Evolutionary conservation across 1,140 invertebrate genomes (phyloP).

Genomic region (Agrypnia vestita): DNA sequence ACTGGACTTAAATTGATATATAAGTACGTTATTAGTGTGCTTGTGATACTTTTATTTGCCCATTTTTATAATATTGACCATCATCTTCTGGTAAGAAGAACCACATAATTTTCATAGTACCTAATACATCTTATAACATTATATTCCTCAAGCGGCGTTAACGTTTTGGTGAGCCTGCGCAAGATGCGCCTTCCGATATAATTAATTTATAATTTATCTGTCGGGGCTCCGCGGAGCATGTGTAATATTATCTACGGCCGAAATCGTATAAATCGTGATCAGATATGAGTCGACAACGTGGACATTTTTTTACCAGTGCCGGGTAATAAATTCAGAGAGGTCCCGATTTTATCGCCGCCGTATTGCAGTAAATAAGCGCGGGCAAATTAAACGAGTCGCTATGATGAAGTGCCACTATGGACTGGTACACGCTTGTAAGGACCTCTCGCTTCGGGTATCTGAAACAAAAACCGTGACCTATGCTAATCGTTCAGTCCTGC

Average conservation of each 20-base stretch:
- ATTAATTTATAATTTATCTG: conserved; percentile 7
- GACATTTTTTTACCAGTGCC: conserved; percentile 11
- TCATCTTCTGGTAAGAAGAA: too few relatives aligned
- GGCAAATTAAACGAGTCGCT: not conserved
- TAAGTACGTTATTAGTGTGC: too few relatives aligned
- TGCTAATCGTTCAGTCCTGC: too few relatives aligned
- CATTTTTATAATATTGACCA: too few relatives aligned
- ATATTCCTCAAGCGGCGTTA: too few relatives aligned
- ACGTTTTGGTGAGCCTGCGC: not conserved
- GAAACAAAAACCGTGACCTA: too few relatives aligned
- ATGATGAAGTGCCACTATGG: not conserved
- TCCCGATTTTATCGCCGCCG: conserved; percentile 23
- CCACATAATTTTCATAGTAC: too few relatives aligned
- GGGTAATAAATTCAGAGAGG: conserved; percentile 14
- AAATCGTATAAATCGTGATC: conserved; percentile 23
- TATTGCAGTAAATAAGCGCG: not conserved
- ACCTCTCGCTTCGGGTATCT: too few relatives aligned
- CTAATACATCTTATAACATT: too few relatives aligned
- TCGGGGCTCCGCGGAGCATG: not conserved
- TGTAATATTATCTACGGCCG: conserved; percentile 1
- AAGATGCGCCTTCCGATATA: not conserved
- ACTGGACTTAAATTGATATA: too few relatives aligned
- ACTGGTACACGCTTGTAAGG: too few relatives aligned
- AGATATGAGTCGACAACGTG: conserved; percentile 18
- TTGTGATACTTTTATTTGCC: too few relatives aligned